A percentile compares a stretch with the other conserved stretches of the same genome.
Conservation (phyloP, 2,113 vertebrate genomes). For the Stictonetta naevosa region DNA sequence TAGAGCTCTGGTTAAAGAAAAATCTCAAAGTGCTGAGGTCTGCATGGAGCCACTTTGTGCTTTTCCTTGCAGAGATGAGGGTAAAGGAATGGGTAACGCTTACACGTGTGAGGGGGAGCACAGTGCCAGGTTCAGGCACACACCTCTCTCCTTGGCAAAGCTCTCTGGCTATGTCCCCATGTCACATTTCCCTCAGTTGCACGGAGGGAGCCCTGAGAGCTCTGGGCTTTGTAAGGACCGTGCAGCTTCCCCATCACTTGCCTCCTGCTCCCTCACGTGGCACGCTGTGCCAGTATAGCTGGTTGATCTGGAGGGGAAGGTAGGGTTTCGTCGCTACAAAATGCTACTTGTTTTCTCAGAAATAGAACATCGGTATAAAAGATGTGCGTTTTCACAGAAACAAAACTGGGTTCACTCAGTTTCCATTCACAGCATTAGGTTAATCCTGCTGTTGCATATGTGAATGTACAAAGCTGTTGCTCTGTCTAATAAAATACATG, state of each 20-base stretch:
- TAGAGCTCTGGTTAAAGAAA: background rate
- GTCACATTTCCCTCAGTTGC: background rate
- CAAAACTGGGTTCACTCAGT: background rate
- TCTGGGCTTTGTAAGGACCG: background rate
- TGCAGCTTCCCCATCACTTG: background rate
- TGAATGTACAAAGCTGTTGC: background rate
- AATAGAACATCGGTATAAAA: background rate
- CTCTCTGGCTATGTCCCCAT: rapidly evolving
- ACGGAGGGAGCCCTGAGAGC: background rate
- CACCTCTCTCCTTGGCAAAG: background rate
- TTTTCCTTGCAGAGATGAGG: background rate
- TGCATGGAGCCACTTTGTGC: background rate
- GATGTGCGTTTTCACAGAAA: background rate
- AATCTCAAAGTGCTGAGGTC: background rate
- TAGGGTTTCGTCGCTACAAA: background rate
- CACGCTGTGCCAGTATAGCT: background rate
- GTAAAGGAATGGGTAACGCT: background rate
- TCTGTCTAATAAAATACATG: constrained; percentile 16
- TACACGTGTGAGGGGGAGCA: rapidly evolving
- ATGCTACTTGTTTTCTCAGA: background rate
- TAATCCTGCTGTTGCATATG: background rate
- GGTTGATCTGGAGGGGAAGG: background rate
- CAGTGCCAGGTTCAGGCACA: background rate
- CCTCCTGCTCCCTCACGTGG: background rate
- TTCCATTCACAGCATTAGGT: constrained; percentile 5